Evolutionary conservation across 2,797 vertebrate species (phyloP).

Genomic region (Myoxocephalus aenaeus): DNA sequence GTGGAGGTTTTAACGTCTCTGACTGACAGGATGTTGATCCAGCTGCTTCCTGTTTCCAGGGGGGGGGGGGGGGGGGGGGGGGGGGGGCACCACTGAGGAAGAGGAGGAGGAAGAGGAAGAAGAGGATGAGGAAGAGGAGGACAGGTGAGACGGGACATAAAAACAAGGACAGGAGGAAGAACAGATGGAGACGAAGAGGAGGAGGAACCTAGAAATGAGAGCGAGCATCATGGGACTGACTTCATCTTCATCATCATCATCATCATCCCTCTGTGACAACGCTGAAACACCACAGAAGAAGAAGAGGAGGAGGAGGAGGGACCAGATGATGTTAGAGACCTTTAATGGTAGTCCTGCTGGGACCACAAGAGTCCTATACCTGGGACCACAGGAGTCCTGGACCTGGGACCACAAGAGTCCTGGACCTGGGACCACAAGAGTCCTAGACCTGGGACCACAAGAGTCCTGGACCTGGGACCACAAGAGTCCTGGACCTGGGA

Average conservation of each 20-base stretch:
- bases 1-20: conserved; percentile 56
- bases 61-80: too few relatives aligned
- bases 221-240: conserved; percentile 25
- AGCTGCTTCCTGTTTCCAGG: conserved; percentile 85
- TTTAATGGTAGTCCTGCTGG: too few relatives aligned
- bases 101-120: not conserved
- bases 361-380: too few relatives aligned
- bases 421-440: too few relatives aligned
- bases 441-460: too few relatives aligned
- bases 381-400: too few relatives aligned
- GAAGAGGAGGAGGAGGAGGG: not conserved
- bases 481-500: too few relatives aligned
- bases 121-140: not conserved
- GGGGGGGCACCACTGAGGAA: too few relatives aligned
- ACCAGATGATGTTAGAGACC: too few relatives aligned
- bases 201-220: conserved; percentile 50
- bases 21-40: conserved; percentile 83
- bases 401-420: too few relatives aligned
- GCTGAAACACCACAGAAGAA: not conserved
- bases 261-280: not conserved
- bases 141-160: not conserved
- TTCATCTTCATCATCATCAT: conserved; percentile 1
- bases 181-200: conserved; percentile 28
- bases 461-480: too few relatives aligned
- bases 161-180: conserved; percentile 3